These are phyloP conservation scores for Hiodon alosoides DNA, from an alignment of 2,113 vertebrate genomes.

Conservation along the genomic window DNA sequence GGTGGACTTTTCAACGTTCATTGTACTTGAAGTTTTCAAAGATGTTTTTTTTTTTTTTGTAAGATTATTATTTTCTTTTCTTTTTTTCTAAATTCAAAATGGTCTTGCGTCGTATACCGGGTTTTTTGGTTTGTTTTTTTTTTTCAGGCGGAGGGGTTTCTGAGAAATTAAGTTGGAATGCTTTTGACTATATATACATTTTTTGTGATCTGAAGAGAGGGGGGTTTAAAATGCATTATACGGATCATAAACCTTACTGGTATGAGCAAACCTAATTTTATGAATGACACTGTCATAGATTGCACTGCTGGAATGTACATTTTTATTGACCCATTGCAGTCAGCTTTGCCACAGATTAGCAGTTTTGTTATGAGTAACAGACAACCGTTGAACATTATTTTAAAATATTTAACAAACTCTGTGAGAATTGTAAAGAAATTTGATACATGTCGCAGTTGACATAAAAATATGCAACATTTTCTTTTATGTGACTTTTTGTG, in stretches of 20 bases:
- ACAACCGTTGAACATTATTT: slow-evolving; percentile 16
- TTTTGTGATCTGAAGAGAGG: slow-evolving; percentile 36
- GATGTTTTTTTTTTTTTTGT: slow-evolving; percentile 81
- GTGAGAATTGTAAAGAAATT: slow-evolving; percentile 28
- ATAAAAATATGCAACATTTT: slow-evolving; percentile 54
- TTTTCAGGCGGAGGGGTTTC: slow-evolving; percentile 35
- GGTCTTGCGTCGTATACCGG: slow-evolving; percentile 72
- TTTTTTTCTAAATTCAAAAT: slow-evolving; percentile 62
- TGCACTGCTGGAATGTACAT: slow-evolving; percentile 44
- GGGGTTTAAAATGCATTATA: slow-evolving; percentile 33
- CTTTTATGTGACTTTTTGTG: slow-evolving; percentile 21
- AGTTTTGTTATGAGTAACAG: slow-evolving; percentile 34
- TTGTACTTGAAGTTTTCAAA: slow-evolving; percentile 95
- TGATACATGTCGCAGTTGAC: slow-evolving; percentile 36
- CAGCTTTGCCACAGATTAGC: slow-evolving; percentile 31
- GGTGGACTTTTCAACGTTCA: slow-evolving; percentile 79
- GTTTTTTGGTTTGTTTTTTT: slow-evolving; percentile 24
- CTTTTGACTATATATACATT: slow-evolving; percentile 15
- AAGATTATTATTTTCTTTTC: slow-evolving; percentile 70
- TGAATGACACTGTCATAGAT: slow-evolving; percentile 42
- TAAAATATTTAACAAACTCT: slow-evolving; percentile 20
- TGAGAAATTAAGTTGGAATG: slow-evolving; percentile 15
- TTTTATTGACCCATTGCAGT: slow-evolving; percentile 35
- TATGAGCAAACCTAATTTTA: slow-evolving; percentile 45
- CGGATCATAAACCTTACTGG: slow-evolving; percentile 55